Evolutionary conservation across 2,888 invertebrate genomes (phyloP), one percentile per base, ranked within the genome.

Genomic region (Salpingus planirostris): DNA sequence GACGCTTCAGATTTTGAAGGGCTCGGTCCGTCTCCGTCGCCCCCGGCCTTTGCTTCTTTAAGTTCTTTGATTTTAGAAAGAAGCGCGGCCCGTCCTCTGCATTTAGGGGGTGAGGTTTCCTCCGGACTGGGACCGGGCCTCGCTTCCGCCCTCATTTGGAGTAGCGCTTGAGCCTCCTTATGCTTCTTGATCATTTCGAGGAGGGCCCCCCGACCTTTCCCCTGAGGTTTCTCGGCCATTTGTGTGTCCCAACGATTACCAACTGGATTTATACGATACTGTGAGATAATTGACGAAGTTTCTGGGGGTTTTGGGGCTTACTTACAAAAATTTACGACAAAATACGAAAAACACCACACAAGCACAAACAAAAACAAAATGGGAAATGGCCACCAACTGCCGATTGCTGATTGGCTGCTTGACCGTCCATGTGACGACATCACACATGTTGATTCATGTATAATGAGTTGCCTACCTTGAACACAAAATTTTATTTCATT

Each of bases 31-130:
- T n/a, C 11, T 29, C n/a, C n/a, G n/a, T n/a, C n/a, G n/a, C n/a
- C 21, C 12, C 55, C 52, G 15, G 52, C 48, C 40, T 42, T 46
- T 13, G 36, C 38, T 5, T 42, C 32, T 27, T 44, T 37, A 13
- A 40, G 38, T 24, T 50, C 49, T 27, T 46, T 49, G 3, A 57
- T 21, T 29, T 51, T 52, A 29, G 44, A 38, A 5, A 63, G 36
- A 4, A 58, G 22, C 0, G 59, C 57, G 8, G 62, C 62, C 32
- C 64, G 41, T n/a, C 62, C 64, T 35, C 52, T 46, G 3, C 59
- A 55, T 40, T 54, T 55, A 3, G 57, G 55, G 3, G 52, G 49
- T n/a, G 27, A 12, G 7, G 24, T 13, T 24, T 40, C 38, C 8
- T 39, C 42, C 21, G 31, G 22, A n/a, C n/a, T n/a, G n/a, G n/a